Evolutionary conservation across 2,113 vertebrate species (phyloP).

Genomic region (Hemichromis elongatus): DNA sequence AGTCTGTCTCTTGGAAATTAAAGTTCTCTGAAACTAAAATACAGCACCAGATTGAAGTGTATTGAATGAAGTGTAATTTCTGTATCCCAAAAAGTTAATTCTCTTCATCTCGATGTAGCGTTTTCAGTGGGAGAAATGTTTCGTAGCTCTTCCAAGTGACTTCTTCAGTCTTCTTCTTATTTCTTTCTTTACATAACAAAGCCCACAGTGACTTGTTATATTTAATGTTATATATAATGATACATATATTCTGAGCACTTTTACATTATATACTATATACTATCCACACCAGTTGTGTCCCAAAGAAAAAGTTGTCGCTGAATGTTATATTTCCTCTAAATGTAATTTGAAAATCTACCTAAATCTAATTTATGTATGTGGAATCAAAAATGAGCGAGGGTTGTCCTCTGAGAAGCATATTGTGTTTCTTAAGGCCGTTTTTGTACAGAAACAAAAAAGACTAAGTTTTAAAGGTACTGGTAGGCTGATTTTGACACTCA

Average conservation of each 20-base stretch:
- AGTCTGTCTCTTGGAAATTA: not conserved
- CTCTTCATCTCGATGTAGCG: not conserved
- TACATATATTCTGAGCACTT: not conserved
- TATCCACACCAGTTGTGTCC: not conserved
- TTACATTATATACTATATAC: not conserved
- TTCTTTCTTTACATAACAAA: not conserved
- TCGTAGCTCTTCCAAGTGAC: not conserved
- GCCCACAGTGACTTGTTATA: not conserved
- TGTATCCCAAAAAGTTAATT: not conserved
- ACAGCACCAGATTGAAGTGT: not conserved
- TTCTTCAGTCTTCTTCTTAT: not conserved
- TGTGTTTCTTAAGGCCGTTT: not conserved
- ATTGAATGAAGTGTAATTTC: not conserved
- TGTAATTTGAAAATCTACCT: not conserved
- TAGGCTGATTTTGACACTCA: not conserved
- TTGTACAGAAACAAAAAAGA: not conserved
- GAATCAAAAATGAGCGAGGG: not conserved
- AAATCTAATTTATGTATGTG: not conserved
- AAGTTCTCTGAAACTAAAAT: not conserved
- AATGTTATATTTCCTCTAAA: not conserved
- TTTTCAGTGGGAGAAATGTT: not conserved
- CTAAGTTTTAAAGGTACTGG: not conserved
- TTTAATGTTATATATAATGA: not conserved
- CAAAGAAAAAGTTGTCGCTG: not conserved
- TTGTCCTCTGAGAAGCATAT: not conserved